Evolutionary conservation across 2,113 vertebrate species (phyloP), one percentile per base, ranked within the genome.

Genomic region (Euleptes europaea): DNA sequence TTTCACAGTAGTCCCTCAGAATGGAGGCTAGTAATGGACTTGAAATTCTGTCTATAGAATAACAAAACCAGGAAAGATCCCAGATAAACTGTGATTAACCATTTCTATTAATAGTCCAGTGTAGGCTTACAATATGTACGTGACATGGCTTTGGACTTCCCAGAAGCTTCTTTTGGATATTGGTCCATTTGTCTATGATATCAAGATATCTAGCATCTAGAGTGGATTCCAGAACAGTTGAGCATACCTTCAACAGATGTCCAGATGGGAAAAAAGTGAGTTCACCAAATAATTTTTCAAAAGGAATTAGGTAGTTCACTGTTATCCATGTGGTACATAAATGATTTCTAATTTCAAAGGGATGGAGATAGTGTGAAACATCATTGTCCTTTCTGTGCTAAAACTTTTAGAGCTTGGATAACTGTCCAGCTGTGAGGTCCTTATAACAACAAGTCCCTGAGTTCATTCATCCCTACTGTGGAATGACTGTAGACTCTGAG

Each of bases 391-490:
- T 69, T 19, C 33, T 84, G 44, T 40, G 44, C 14, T 67, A 67
- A 77, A 84, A 28, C 11, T 42, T 26, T 31, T 57, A 77, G 44
- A 84, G 73, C 49, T 40, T 69, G 60, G 79, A 51, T 35, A 76
- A 69, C 4, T 70, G 40, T 23, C n/a, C 13, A 84, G 1, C 47
- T 49, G 12, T 74, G 19, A 81, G 7, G 23, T 47, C 71, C 80
- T 89, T 74, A 57, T 70, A 31, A 86, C 81, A 86, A 75, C 23
- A 10, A 71, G 17, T 12, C 67, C 67, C 0, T 0, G 42, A 73
- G 1, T 86, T 82, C 28, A 42, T 85, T 90, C 38, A 78, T 73
- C 75, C n/a, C 75, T 87, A 67, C 80, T 78, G 85, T 88, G 67
- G 42, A 81, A 87, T 40, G 33, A 60, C 67, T 91, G 60, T 88